Conservation (phyloP, 2,888 invertebrate genomes). For the Morpho helenor region DNA sequence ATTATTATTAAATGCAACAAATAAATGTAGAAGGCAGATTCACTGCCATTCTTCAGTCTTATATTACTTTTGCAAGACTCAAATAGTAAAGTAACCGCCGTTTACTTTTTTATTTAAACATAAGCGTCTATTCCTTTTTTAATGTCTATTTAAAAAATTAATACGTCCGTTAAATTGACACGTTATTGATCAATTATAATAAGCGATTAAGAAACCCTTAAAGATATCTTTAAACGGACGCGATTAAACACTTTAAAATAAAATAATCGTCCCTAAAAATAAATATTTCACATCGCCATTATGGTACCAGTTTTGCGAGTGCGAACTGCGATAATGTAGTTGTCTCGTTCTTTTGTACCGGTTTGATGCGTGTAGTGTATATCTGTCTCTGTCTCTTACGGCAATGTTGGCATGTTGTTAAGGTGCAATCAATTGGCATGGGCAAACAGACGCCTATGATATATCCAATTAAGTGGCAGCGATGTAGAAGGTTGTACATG, state of each 20-base stretch:
- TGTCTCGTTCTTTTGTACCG: slow-evolving; percentile 35
- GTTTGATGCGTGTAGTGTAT: not conserved
- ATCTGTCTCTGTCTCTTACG: slow-evolving; percentile 47
- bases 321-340: slow-evolving; percentile 23
- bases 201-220: slow-evolving; percentile 8
- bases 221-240: slow-evolving; percentile 24
- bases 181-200: slow-evolving; percentile 8
- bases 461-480: slow-evolving; percentile 74
- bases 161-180: not conserved
- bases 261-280: slow-evolving; percentile 65
- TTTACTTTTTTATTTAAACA: no score
- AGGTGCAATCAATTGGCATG: slow-evolving; percentile 79
- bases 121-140: no score
- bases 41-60: no score
- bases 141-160: no score
- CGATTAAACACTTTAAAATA: slow-evolving; percentile 66
- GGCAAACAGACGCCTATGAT: slow-evolving; percentile 80
- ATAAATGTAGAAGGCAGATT: no score
- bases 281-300: slow-evolving; percentile 61
- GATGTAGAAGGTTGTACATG: slow-evolving; percentile 44
- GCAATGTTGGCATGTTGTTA: slow-evolving; percentile 77
- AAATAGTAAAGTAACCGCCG: no score
- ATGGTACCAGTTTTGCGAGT: slow-evolving; percentile 30
- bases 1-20: no score
- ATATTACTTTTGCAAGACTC: no score